Evolutionary conservation across 2,113 vertebrate species (phyloP).

Genomic region (Ptyas mucosa): DNA sequence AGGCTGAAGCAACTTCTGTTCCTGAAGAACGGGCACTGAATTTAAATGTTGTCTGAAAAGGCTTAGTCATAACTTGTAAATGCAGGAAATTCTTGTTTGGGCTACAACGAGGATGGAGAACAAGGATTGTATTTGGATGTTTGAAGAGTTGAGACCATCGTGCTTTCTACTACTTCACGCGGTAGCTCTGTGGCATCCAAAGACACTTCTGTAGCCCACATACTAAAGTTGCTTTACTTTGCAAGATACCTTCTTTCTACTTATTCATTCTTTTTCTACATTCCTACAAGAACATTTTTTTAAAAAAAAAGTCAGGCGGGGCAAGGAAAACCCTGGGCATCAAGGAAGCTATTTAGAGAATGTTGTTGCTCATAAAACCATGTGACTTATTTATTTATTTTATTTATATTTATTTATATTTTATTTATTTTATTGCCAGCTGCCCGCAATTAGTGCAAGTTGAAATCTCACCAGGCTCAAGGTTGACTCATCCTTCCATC

Average conservation of each 20-base stretch:
- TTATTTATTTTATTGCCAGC: too few relatives aligned
- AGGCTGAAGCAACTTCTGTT: not conserved
- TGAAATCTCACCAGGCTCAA: too few relatives aligned
- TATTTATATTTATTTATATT: too few relatives aligned
- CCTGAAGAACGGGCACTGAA: not conserved
- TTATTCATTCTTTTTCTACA: not conserved
- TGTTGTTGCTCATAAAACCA: not conserved
- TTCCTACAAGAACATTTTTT: not conserved
- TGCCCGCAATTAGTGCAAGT: too few relatives aligned
- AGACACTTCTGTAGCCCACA: not conserved
- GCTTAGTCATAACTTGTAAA: too few relatives aligned
- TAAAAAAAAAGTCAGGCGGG: not conserved
- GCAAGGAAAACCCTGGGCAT: not conserved
- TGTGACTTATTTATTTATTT: not conserved
- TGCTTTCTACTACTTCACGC: not conserved
- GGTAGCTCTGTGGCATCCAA: not conserved
- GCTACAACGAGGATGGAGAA: not conserved
- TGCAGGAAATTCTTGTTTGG: not conserved
- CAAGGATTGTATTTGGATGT: not conserved
- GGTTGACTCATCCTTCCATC: too few relatives aligned
- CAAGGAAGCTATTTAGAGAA: not conserved
- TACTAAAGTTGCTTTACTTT: not conserved
- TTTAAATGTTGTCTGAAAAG: not conserved
- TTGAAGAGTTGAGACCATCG: not conserved
- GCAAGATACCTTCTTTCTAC: not conserved